Evolutionary conservation across 2,888 invertebrate genomes (phyloP), one percentile per base, ranked within the genome.

Genomic region (Prenolepis imparis): DNA sequence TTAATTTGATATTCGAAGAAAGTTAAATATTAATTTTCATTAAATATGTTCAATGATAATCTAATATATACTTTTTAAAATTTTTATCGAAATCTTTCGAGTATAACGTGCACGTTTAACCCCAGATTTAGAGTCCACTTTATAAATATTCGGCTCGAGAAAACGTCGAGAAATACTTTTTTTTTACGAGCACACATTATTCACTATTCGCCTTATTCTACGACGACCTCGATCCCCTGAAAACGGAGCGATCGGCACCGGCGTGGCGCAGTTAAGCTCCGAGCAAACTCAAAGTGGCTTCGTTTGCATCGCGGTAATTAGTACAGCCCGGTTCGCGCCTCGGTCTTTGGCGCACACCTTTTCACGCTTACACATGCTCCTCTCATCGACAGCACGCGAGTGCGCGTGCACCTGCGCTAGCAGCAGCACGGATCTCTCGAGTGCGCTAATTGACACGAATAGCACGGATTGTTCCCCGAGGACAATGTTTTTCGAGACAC

Each of bases 391-490:
- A 36, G 61, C 55, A 18, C 32, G 80, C 74, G 73, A 75, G 84
- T 89, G 39, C 89, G 57, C 80, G 77, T 84, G 89, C 90, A 90
- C 90, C 90, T 88, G 88, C 70, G 41, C 72, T n/a, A 52, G 8
- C 48, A 2, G 8, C 48, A 80, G 67, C 55, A 15, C 81, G 78
- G 24, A 52, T 12, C 21, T 12, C 21, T 15, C 41, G 41, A 15
- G 41, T 24, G 11, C 73, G 88, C 86, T 90, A 90, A 90, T 90
- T 90, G 89, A 85, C 88, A 87, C 88, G 84, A 88, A 90, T 90
- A 84, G 84, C 87, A 72, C 57, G 80, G 85, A 89, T 90, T 86
- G 84, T 87, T 86, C 85, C 64, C 55, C 85, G 87, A 88, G 87
- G 90, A 90, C 87, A 82, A 83, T 75, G 86, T 82, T 82, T 74